A percentile compares a stretch with the other conserved stretches of the same genome.
phyloP scores from a whole-genome alignment of 1,140 invertebrate genomes.

The Eriosoma lanigerum region DNA sequence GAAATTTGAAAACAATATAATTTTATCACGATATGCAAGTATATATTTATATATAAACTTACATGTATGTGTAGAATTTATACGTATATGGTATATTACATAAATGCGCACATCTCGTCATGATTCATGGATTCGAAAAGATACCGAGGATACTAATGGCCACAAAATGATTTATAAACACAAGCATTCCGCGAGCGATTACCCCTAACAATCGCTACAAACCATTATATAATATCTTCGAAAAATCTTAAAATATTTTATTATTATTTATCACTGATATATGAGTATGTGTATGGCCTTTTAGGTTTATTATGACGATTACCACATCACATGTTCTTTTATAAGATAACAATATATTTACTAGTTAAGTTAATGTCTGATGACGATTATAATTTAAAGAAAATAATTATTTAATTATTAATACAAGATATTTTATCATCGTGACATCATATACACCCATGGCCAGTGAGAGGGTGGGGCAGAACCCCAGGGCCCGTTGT shows the following conservation, averaged over 20 bases:
- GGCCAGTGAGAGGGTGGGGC: no score
- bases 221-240: neutral
- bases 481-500: no score
- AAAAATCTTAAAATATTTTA: neutral
- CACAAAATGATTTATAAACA: slow-evolving; percentile 20
- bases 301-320: no score
- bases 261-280: neutral
- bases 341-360: no score
- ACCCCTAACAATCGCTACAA: neutral
- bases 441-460: no score
- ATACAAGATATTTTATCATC: no score
- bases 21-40: neutral
- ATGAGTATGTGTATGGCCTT: no score
- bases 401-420: no score
- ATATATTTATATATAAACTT: neutral
- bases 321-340: no score
- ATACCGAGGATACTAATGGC: slow-evolving; percentile 6
- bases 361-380: no score
- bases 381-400: no score
- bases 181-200: neutral
- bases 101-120: neutral
- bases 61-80: neutral
- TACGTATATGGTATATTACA: neutral
- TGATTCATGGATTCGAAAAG: slow-evolving; percentile 23
- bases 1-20: neutral